Evolutionary conservation across 2,797 vertebrate genomes (phyloP).

Genomic region (Anguilla megastoma): DNA sequence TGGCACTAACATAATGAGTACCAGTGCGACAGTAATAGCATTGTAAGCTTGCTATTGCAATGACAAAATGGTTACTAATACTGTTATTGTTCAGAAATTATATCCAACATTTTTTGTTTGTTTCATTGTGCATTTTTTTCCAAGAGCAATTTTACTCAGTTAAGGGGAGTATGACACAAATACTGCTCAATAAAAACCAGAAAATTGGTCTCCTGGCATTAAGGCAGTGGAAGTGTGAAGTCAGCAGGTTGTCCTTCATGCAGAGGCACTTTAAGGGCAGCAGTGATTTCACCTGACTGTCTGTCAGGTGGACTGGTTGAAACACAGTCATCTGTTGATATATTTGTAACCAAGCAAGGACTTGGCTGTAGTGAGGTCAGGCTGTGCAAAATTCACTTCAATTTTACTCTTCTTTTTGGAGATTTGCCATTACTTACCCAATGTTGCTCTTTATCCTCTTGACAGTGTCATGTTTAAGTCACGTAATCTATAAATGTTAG

Average conservation of each 20-base stretch:
- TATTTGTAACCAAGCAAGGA: background rate
- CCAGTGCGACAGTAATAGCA: background rate
- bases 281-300: conserved; percentile 49
- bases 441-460: conserved; percentile 8
- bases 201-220: background rate
- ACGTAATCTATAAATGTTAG: background rate
- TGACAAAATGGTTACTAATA: background rate
- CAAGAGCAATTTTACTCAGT: conserved; percentile 47
- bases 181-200: conserved; percentile 43
- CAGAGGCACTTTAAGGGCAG: conserved; percentile 44
- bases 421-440: background rate
- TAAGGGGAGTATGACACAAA: conserved; percentile 53
- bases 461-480: conserved; percentile 7
- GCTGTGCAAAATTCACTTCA: conserved; percentile 25
- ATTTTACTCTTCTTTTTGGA: background rate
- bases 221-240: background rate
- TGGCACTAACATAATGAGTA: background rate
- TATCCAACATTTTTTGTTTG: conserved; percentile 26
- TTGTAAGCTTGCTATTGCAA: background rate
- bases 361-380: background rate
- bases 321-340: conserved; percentile 27
- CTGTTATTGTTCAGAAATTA: background rate
- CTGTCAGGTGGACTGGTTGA: conserved; percentile 41
- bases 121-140: conserved; percentile 55
- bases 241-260: background rate